A percentile compares a stretch with the other conserved stretches of the same genome.
These are phyloP conservation scores for Charadrius vociferus DNA, from an alignment of 2,113 vertebrate species.

Conservation along the genomic window DNA sequence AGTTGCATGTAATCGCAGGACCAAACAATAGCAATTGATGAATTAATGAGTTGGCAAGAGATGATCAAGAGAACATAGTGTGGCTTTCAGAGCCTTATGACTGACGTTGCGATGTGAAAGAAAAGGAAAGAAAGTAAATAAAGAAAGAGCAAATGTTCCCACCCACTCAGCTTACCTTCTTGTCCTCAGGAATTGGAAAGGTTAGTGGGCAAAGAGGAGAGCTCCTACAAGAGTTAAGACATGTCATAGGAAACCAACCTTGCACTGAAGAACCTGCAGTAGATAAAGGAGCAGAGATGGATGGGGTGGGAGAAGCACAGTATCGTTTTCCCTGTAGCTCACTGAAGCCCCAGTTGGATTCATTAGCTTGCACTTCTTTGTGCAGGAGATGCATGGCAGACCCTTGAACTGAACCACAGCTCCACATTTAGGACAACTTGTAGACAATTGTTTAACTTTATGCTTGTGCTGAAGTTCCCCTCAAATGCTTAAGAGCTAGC, in stretches of 20 bases:
- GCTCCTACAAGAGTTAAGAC: neutral
- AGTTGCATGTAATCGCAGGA: neutral
- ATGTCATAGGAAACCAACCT: neutral
- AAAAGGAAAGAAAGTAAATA: neutral
- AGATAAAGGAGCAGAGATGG: neutral
- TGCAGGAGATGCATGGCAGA: neutral
- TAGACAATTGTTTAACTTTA: neutral
- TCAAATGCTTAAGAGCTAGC: neutral
- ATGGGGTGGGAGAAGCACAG: neutral
- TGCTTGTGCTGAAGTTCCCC: neutral
- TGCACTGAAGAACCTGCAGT: neutral
- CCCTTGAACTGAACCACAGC: neutral
- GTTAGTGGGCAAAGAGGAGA: neutral
- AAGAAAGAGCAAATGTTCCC: neutral
- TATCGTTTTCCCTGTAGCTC: fast-evolving
- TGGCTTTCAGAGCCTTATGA: neutral
- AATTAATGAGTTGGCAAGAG: neutral
- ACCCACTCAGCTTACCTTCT: neutral
- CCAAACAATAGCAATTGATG: neutral
- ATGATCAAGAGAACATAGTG: neutral
- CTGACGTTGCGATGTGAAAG: neutral
- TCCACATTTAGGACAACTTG: neutral
- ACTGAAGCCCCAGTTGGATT: neutral
- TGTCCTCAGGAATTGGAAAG: neutral
- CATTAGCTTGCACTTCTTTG: neutral